These are phyloP conservation scores for Tychaedon coryphoeus DNA, from an alignment of 2,113 vertebrate genomes.

Conservation along the genomic window DNA sequence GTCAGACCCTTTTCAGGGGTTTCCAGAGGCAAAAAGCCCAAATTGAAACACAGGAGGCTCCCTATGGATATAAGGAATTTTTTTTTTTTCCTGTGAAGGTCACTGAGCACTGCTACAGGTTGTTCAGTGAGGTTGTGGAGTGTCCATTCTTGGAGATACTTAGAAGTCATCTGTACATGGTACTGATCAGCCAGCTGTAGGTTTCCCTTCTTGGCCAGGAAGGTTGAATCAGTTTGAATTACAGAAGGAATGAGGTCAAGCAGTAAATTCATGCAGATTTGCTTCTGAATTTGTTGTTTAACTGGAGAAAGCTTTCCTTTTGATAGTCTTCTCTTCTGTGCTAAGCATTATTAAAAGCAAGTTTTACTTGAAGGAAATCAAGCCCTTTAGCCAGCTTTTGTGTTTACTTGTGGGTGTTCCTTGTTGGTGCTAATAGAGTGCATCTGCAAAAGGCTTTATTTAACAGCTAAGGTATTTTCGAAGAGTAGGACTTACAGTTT, in stretches of 20 bases:
- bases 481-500: not conserved
- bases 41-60: not conserved
- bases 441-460: not conserved
- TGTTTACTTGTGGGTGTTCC: not conserved
- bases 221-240: not conserved
- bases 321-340: not conserved
- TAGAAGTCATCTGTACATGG: not conserved
- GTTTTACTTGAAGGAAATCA: not conserved
- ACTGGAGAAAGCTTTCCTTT: not conserved
- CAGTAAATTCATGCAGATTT: not conserved
- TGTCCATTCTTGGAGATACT: not conserved
- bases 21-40: not conserved
- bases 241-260: not conserved
- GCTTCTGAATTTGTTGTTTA: not conserved
- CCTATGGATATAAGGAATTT: not conserved
- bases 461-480: not conserved
- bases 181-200: not conserved
- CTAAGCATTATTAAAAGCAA: not conserved
- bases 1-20: not conserved
- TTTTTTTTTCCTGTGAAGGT: not conserved
- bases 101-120: rapidly evolving
- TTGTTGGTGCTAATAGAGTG: not conserved
- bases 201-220: not conserved
- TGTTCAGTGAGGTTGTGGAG: not conserved
- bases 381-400: not conserved